A percentile compares a stretch with the other conserved stretches of the same genome.
Conservation (phyloP, 2,888 invertebrate genomes). For the Sphaerophoria rueppellii region DNA sequence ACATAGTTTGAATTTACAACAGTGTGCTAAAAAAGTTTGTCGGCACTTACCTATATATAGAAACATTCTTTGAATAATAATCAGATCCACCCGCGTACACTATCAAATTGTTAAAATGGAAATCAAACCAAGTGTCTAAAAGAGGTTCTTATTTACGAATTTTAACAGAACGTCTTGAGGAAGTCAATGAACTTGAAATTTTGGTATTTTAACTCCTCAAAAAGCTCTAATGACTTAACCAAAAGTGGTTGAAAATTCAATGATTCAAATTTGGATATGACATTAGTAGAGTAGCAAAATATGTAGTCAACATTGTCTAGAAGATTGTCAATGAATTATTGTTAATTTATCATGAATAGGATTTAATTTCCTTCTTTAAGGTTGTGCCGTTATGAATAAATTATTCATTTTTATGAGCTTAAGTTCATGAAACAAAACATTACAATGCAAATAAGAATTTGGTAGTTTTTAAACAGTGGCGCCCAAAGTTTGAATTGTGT, state of each 20-base stretch:
- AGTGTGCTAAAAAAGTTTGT: conserved; percentile 37
- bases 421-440: too few relatives aligned
- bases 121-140: background rate
- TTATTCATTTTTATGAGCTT: too few relatives aligned
- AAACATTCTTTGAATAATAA: conserved; percentile 8
- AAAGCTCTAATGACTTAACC: background rate
- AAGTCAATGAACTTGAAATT: conserved; percentile 35
- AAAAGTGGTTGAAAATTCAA: background rate
- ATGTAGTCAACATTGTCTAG: too few relatives aligned
- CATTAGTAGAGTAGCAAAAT: too few relatives aligned
- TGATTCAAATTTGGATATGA: too few relatives aligned
- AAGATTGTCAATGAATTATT: too few relatives aligned
- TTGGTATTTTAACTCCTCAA: conserved; percentile 8
- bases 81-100: background rate
- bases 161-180: conserved; percentile 8
- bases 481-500: too few relatives aligned
- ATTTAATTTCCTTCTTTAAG: too few relatives aligned
- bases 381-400: too few relatives aligned
- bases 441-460: too few relatives aligned
- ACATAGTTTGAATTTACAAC: conserved; percentile 8
- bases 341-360: too few relatives aligned
- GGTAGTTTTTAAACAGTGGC: too few relatives aligned
- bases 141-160: background rate
- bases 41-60: background rate
- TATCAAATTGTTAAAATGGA: conserved; percentile 11